Evolutionary conservation across 2,113 vertebrate genomes (phyloP), one percentile per base, ranked within the genome.

Genomic region (Otus sunia): DNA sequence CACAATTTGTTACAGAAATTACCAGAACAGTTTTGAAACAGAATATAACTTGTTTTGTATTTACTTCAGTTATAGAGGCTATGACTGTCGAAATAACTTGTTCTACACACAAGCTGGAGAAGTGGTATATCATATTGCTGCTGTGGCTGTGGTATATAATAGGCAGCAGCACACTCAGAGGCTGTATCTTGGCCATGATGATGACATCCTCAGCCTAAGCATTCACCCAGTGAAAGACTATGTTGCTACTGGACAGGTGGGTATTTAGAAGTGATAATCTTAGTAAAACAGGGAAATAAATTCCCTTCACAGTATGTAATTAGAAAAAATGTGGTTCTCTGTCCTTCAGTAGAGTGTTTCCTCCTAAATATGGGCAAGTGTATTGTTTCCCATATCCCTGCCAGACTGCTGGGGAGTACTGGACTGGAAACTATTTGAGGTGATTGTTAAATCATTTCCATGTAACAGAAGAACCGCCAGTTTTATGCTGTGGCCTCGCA

Each of bases 41-140:
- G 59, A 36, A n/a, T 66, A 15, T 47, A 67, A 50, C 39, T 50
- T 93, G 36, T 6, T 74, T 94, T 88, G 25, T 93, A 23, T 96
- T 71, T 96, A 79, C 87, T 96, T 90, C 97, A 99, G 99, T 80
- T 99, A 99, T 41, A 98, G 99, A 64, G 99, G 99, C 86, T 99
- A 99, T 5, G 99, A 99, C 97, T 99, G 99, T 92, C 98, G 99
- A 45, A 99, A 99, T 98, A 99, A 99, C 94, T 98, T 99, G 78
- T 99, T 99, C 98, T 99, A 99, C 98, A 99, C 98, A 0, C 99
- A 99, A 97, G 52, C 98, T 0, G 99, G 99, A 10, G 99, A 99
- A 94, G 99, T 99, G 52, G 98, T 99, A 45, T 99, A 99, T 97
- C 99, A 99, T 41, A 98, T 99, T n/a, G 99, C 99, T 1, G 99